Evolutionary conservation across 2,113 vertebrate species (phyloP), one percentile per base, ranked within the genome.

Genomic region (Istiophorus platypterus): DNA sequence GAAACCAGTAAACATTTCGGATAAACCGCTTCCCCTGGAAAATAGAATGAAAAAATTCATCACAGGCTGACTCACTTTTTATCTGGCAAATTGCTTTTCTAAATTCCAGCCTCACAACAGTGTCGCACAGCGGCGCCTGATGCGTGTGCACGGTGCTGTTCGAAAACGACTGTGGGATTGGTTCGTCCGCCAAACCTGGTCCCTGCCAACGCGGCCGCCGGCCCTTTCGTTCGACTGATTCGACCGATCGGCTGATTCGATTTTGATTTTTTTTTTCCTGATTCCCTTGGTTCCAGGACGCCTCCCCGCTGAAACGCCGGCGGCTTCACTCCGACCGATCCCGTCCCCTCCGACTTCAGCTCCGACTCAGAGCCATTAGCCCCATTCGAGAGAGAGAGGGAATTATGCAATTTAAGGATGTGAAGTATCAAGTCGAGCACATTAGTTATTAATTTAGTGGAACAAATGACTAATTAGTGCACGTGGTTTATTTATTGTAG

Each of bases 391-490:
- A 52, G 18, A 42, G 20, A 27, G 29, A 42, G 20, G 27, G 29
- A 80, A 82, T 81, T 52, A 65, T 61, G 49, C 79, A 66, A 76
- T 49, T 26, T 67, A 42, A 82, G 56, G 13, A 78, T 63, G 71
- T 72, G 63, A 79, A 65, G 62, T 79, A 29, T 20, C 18, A 80
- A 76, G 76, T 66, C n/a, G n/a, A n/a, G n/a, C n/a, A 34, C 77
- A 59, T n/a, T 10, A 70, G 73, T 71, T 81, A 73, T 82, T 85
- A 73, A 88, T 72, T 71, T 26, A 29, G 64, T 69, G 78, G 76
- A 89, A 84, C 86, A 76, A 84, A 90, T 89, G 54, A 49, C 59
- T 57, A 54, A 87, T 84, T 69, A 86, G 78, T 49, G 27, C 20
- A 22, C 22, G 12, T 31, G 49, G 75, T 77, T 58, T 54, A 82